A percentile compares a stretch with the other conserved stretches of the same genome.
phyloP scores from a whole-genome alignment of 2,113 vertebrate genomes.

The Grus americana region DNA sequence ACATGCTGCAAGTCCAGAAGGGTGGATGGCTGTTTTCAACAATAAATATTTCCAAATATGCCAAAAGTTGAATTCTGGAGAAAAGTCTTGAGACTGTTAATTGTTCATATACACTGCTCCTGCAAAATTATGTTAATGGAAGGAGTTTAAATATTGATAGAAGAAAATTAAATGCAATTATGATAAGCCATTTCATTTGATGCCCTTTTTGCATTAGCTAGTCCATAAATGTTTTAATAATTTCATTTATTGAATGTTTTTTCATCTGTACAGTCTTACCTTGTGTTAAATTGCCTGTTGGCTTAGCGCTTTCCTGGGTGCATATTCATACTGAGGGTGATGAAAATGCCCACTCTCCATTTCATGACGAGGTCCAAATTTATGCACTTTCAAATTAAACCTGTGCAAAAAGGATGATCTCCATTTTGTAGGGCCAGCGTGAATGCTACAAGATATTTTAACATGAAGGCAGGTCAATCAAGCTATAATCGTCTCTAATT shows the following conservation, averaged over 20 bases:
- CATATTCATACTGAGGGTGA: not conserved
- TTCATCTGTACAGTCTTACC: not conserved
- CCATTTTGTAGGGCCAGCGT: not conserved
- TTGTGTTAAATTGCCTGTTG: not conserved
- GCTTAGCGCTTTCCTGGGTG: not conserved
- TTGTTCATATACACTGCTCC: accelerated
- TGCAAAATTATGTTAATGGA: not conserved
- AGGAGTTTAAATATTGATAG: slow-evolving; percentile 31
- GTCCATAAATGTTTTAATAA: slow-evolving; percentile 38
- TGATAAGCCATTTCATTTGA: not conserved
- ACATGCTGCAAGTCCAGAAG: accelerated
- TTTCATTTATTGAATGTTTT: not conserved
- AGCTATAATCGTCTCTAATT: slow-evolving; percentile 32
- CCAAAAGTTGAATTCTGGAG: not conserved
- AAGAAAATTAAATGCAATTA: slow-evolving; percentile 24
- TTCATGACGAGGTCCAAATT: not conserved
- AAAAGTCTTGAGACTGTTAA: not conserved
- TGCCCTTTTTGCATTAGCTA: not conserved
- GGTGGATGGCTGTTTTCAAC: not conserved
- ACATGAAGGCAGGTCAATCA: not conserved
- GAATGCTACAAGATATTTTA: not conserved
- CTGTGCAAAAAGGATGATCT: not conserved
- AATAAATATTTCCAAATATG: not conserved
- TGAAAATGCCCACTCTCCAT: not conserved
- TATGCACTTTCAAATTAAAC: not conserved